Base-by-base conservation (phyloP, 2,888 invertebrate genomes). In the Heterodera filipjevi region DNA sequence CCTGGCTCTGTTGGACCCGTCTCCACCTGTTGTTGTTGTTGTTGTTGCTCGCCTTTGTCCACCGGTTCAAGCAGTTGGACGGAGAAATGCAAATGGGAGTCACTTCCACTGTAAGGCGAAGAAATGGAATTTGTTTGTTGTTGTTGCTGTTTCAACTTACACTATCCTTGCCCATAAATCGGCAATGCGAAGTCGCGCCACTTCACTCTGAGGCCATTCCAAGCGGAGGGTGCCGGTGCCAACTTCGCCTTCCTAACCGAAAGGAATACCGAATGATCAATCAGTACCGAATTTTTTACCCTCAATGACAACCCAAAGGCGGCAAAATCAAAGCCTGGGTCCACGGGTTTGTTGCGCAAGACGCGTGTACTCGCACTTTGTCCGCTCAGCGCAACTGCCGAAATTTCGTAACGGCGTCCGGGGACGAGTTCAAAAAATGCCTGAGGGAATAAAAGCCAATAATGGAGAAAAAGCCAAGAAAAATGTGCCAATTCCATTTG, bases 111-210 rank as follows among this genome's bases (percentile, higher is more conserved):
- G 59, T 27, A 59, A 6, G 16, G 30, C 27, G 14, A 32, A 32
- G 30, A 3, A 30, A 14, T 16, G 12, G 14, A 5, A 16, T 71
- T 71, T 71, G n/a, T 71, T 71, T 16, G 27, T 30, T 49, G 49
- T 35, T 32, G 33, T 16, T 12, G 16, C 46, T 1, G 27, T 30
- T 10, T 16, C 14, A 33, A 72, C 73, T 3, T 64, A 73, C 53
- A 88, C 88, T 5, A 87, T 85, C 77, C 87, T 86, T 19, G 82
- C 82, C 88, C 88, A 88, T 49, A 87, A 75, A 70, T 88, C 85
- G 59, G 77, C 66, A 30, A 83, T 80, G 14, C 79, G 73, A 35
- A 83, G 73, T 78, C 86, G 83, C 35, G 85, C 83, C n/a, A 85
- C 84, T 71, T 88, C 88, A 68, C 83, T 83, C 53, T 82, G 82